Percentiles rank a stretch among this genome's conserved stretches.
phyloP scores from a whole-genome alignment of 2,888 invertebrate genomes.

The Imbricaverruca yamaguchii region DNA sequence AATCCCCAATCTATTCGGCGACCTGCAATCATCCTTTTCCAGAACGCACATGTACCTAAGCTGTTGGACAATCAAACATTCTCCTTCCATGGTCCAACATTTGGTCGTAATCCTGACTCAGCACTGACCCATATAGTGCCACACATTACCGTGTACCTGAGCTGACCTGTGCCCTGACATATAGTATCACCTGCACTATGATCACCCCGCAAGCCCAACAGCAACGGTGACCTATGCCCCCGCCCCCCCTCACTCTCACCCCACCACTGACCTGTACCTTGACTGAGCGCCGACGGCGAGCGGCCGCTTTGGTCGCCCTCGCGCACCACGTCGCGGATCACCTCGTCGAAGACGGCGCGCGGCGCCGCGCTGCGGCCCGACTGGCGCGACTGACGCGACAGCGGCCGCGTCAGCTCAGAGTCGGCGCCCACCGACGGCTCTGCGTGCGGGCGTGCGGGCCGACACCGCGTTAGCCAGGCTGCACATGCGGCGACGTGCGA shows the following conservation, averaged over 20 bases:
- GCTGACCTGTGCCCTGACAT: no score
- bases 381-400: conserved; percentile 24
- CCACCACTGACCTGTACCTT: conserved; percentile 18
- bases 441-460: not conserved
- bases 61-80: no score
- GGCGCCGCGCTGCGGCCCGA: conserved; percentile 30
- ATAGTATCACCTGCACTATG: not conserved
- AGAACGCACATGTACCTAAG: no score
- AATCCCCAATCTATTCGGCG: no score
- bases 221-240: not conserved
- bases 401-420: not conserved
- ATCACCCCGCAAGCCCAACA: not conserved
- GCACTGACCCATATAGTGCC: no score
- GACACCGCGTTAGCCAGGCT: not conserved
- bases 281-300: conserved; percentile 26
- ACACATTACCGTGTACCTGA: no score
- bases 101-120: no score
- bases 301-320: conserved; percentile 4
- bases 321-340: conserved; percentile 22
- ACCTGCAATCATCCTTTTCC: no score
- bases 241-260: not conserved
- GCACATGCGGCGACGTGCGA: not conserved
- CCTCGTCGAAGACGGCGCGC: conserved; percentile 35
- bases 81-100: no score
- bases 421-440: conserved; percentile 3